phyloP scores from a whole-genome alignment of 2,113 vertebrate species.

The Microtus oregoni region DNA sequence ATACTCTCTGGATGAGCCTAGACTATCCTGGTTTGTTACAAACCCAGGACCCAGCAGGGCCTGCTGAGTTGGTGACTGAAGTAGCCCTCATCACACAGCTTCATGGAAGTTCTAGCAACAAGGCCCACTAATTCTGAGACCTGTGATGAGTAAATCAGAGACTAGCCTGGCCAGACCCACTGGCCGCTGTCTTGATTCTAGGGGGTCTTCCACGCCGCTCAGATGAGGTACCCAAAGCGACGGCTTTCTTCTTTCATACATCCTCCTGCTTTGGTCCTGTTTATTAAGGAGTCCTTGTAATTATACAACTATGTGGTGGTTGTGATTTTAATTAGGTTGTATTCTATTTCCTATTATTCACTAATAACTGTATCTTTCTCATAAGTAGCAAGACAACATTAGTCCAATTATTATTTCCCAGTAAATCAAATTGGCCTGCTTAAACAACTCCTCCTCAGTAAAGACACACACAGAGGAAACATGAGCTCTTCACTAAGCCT shows the following conservation, averaged over 20 bases:
- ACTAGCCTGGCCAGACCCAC: too few relatives aligned
- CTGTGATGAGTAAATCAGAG: background rate
- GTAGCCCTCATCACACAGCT: background rate
- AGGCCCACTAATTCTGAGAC: background rate
- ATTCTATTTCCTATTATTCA: conserved; percentile 27
- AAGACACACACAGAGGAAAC: background rate
- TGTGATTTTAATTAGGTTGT: conserved; percentile 32
- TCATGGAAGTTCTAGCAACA: background rate
- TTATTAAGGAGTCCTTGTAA: background rate
- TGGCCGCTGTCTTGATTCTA: background rate
- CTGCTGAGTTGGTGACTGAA: background rate
- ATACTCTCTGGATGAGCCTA: too few relatives aligned
- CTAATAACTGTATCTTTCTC: background rate
- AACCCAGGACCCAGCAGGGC: background rate
- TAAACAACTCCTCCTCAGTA: background rate
- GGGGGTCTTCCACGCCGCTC: background rate
- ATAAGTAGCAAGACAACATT: background rate
- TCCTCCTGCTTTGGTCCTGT: background rate
- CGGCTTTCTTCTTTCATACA: background rate
- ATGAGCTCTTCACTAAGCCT: background rate
- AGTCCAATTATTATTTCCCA: background rate
- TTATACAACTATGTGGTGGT: background rate
- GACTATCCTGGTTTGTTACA: background rate
- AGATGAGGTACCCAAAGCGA: background rate
- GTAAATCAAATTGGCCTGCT: background rate